phyloP scores from a whole-genome alignment of 2,888 invertebrate genomes.

The Melieria crassipennis region DNA sequence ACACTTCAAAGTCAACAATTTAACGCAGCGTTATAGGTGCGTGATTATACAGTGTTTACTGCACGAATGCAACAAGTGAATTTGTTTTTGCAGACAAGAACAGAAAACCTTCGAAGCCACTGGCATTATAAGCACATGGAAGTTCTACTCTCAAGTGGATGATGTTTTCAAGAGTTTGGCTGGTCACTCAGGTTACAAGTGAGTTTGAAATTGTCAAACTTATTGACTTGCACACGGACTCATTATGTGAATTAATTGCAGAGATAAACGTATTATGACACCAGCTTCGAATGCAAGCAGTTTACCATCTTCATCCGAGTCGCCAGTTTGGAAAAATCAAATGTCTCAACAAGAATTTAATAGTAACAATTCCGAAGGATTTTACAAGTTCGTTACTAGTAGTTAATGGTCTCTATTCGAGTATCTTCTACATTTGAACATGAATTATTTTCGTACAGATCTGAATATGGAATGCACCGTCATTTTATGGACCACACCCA shows the following conservation, averaged over 20 bases:
- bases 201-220: slow-evolving; percentile 24
- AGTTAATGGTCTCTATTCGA: not conserved
- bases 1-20: slow-evolving; percentile 64
- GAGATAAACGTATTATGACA: slow-evolving; percentile 64
- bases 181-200: slow-evolving; percentile 62
- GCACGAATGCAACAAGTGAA: not conserved
- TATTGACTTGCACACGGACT: not conserved
- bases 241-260: slow-evolving; percentile 32
- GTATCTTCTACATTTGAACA: not conserved
- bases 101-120: slow-evolving; percentile 64
- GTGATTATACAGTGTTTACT: not conserved
- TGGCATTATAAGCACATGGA: slow-evolving; percentile 64
- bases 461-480: slow-evolving; percentile 64
- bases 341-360: slow-evolving; percentile 65
- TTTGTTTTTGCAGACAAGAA: slow-evolving; percentile 52
- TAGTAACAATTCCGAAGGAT: slow-evolving; percentile 64
- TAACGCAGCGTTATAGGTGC: slow-evolving; percentile 61
- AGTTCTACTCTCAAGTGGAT: slow-evolving; percentile 64
- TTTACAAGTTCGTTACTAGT: slow-evolving; percentile 56
- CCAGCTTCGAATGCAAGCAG: slow-evolving; percentile 62
- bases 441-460: slow-evolving; percentile 45
- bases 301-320: slow-evolving; percentile 63
- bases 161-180: slow-evolving; percentile 64
- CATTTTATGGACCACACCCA: slow-evolving; percentile 64
- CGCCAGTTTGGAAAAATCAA: slow-evolving; percentile 65